Percentiles rank a stretch among this genome's conserved stretches.
phyloP scores from a whole-genome alignment of 2,888 invertebrate species.

The Xanthorhoe designata region DNA sequence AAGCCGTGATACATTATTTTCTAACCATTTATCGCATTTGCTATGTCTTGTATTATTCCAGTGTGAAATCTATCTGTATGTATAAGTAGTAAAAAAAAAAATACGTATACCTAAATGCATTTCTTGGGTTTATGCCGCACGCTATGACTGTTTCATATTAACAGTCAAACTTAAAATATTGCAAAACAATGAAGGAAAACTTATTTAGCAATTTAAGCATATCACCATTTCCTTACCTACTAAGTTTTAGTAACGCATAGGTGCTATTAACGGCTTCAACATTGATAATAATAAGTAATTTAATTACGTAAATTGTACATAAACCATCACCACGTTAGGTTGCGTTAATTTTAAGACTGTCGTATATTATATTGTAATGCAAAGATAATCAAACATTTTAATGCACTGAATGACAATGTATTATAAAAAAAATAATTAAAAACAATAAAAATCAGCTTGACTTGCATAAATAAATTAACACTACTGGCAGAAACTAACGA shows the following conservation, averaged over 20 bases:
- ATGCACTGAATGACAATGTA: conserved; percentile 37
- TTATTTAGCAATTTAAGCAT: no score
- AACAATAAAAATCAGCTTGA: conserved; percentile 44
- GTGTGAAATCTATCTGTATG: conserved; percentile 12
- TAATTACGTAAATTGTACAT: conserved; percentile 51
- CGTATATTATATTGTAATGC: conserved; percentile 45
- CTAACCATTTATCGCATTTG: conserved; percentile 51
- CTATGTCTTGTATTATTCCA: conserved; percentile 27
- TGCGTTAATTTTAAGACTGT: conserved; percentile 56
- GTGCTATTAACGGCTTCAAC: conserved; percentile 79
- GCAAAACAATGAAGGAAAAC: not conserved
- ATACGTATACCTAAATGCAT: not conserved
- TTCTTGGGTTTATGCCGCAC: not conserved
- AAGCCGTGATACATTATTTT: conserved; percentile 47
- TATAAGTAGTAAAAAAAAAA: not conserved
- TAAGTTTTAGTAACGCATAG: conserved; percentile 58
- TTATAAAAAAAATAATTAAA: conserved; percentile 58
- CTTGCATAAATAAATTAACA: conserved; percentile 1
- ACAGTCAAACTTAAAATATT: not conserved
- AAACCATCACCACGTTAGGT: conserved; percentile 54
- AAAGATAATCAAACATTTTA: conserved; percentile 17
- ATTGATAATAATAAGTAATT: conserved; percentile 46
- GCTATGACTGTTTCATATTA: not conserved
- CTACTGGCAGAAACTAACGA: not conserved
- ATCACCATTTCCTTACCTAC: conserved; percentile 40